Evolutionary conservation across 2,113 vertebrate genomes (phyloP), one percentile per base, ranked within the genome.

Genomic region (Bombycilla garrulus): DNA sequence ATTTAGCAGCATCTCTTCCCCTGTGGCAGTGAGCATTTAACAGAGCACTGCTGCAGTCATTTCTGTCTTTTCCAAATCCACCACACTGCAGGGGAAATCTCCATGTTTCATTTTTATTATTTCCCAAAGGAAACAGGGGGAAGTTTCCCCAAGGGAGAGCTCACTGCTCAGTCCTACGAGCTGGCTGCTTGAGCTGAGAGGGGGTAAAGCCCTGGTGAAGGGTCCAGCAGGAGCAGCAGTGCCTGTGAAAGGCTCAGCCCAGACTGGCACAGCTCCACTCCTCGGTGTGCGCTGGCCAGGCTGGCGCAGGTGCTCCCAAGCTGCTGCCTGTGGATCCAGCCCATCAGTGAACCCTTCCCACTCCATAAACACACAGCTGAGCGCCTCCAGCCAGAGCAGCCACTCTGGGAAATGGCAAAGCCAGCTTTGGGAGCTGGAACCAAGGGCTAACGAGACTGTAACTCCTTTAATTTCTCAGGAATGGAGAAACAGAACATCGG

Each of bases 1-100:
- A 94, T 95, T 87, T 73, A 93, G 89, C 83, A 73, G 16, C 85
- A 61, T 81, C 71, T 61, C 60, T 54, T 83, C 69, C 80, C 77
- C 78, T 0, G 5, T 65, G 70, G 81, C 89, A 81, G 14, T 0
- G 12, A 82, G 50, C 64, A 31, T 54, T 82, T 62, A 83, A 14
- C 58, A 93, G 53, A 88, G 31, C 24, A 35, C 48, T 53, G 4
- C 90, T 29, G 60, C 90, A 94, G 58, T 25, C 28, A 18, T 74
- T 72, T 76, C 88, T 78, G 38, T 64, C 81, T 83, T 65, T 42
- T 71, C 90, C 60, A 70, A 90, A 90, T 70, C 54, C 72, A 26
- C 42, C 2, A 3, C 2, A 0, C 74, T 54, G 61, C 58, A 29
- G 38, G 80, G 81, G 76, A 86, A 77, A 72, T 38, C 85, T 90